A percentile compares a stretch with the other conserved stretches of the same genome.
phyloP scores from a whole-genome alignment of 2,113 vertebrate genomes.

The Neotoma lepida region DNA sequence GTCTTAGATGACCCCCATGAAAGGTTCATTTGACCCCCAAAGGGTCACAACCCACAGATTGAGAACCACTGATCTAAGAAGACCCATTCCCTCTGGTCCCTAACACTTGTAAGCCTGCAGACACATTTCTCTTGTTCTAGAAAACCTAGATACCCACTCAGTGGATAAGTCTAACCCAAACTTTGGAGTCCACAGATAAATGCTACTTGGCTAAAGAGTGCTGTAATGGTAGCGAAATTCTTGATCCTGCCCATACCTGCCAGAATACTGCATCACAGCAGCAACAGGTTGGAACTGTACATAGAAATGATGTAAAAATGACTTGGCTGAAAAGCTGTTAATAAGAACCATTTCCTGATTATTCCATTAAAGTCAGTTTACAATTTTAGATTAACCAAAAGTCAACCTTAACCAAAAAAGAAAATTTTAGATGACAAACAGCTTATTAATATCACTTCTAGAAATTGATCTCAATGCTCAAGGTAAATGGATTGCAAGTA shows the following conservation, averaged over 20 bases:
- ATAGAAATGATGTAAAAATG: not conserved
- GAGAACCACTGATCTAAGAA: not conserved
- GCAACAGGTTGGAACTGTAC: not conserved
- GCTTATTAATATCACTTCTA: conserved; percentile 46
- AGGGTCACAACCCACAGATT: not conserved
- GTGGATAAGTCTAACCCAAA: not conserved
- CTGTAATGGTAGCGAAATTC: not conserved
- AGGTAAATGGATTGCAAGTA: conserved; percentile 72
- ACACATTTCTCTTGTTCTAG: not conserved
- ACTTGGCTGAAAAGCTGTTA: conserved; percentile 38
- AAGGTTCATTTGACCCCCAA: not conserved
- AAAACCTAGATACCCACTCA: not conserved
- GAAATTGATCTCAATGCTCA: conserved; percentile 56
- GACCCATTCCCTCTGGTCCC: rapidly evolving
- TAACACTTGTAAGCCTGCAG: not conserved
- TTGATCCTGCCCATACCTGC: not conserved
- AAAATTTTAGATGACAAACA: conserved; percentile 58
- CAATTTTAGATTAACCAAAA: conserved; percentile 57
- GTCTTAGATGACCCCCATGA: not conserved
- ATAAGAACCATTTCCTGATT: not conserved
- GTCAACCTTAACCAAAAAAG: conserved; percentile 41
- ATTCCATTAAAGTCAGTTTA: not conserved
- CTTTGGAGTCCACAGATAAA: not conserved
- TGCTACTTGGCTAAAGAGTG: not conserved
- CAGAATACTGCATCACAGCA: not conserved